These are phyloP conservation scores for Oscheius sp. DNA, from an alignment of 2,888 invertebrate genomes.

Conservation along the genomic window DNA sequence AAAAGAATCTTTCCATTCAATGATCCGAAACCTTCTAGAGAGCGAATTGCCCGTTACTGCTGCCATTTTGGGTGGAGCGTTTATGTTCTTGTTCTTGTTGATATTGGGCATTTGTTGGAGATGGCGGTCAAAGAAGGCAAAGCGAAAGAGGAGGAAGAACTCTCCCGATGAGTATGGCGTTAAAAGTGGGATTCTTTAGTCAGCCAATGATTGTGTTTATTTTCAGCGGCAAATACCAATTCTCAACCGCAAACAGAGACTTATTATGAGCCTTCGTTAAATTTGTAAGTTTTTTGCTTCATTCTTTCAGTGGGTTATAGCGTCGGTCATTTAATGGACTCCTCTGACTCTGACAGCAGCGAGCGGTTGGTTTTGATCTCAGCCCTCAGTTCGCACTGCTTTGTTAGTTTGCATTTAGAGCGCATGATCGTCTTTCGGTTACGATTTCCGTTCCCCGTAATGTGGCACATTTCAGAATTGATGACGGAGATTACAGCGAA, in stretches of 20 bases:
- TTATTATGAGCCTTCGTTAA: slow-evolving; percentile 48
- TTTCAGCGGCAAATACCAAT: slow-evolving; percentile 7
- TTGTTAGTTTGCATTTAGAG: slow-evolving; percentile 6
- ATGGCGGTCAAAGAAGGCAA: slow-evolving; percentile 1
- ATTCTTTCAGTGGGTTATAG: neutral
- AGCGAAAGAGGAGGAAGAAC: neutral
- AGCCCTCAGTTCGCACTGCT: slow-evolving; percentile 8
- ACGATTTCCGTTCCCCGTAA: neutral
- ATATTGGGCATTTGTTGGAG: slow-evolving; percentile 8
- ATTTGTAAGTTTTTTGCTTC: slow-evolving; percentile 39
- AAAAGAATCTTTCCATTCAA: neutral
- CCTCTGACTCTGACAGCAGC: slow-evolving; percentile 18
- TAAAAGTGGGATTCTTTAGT: neutral
- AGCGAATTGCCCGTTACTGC: neutral
- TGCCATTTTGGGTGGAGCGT: slow-evolving; percentile 9
- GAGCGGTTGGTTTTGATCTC: slow-evolving; percentile 20
- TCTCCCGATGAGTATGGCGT: neutral
- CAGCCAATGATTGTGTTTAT: neutral
- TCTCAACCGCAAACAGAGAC: slow-evolving; percentile 48
- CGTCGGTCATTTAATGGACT: neutral
- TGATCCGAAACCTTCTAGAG: slow-evolving; percentile 1
- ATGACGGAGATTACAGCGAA: slow-evolving; percentile 38
- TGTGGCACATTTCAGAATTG: slow-evolving; percentile 33
- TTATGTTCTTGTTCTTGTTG: slow-evolving; percentile 15
- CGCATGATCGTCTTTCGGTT: slow-evolving; percentile 13